Evolutionary conservation across 2,113 vertebrate species (phyloP).

Genomic region (pig (Sus scrofa)): T2T-Sscrofa CM000820.6:27598001-27598500

Average conservation of each 20-base stretch:
- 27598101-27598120: background rate
- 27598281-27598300: background rate
- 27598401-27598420: background rate
- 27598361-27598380: conserved; percentile 1
- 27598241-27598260: background rate
- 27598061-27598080: background rate
- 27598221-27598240: background rate
- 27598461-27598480: background rate
- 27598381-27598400: background rate
- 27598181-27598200: background rate
- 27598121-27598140: background rate
- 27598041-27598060: background rate
- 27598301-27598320: background rate
- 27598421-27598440: too few relatives aligned
- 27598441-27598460: background rate
- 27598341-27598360: background rate
- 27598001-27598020: background rate
- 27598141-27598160: background rate
- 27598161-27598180: background rate
- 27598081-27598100: background rate
- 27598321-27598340: background rate
- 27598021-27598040: background rate
- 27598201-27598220: background rate
- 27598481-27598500: background rate
- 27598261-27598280: background rate